These are phyloP conservation scores for Zaprionus obscuricornis DNA, from an alignment of 2,888 invertebrate species.

Conservation along the genomic window DNA sequence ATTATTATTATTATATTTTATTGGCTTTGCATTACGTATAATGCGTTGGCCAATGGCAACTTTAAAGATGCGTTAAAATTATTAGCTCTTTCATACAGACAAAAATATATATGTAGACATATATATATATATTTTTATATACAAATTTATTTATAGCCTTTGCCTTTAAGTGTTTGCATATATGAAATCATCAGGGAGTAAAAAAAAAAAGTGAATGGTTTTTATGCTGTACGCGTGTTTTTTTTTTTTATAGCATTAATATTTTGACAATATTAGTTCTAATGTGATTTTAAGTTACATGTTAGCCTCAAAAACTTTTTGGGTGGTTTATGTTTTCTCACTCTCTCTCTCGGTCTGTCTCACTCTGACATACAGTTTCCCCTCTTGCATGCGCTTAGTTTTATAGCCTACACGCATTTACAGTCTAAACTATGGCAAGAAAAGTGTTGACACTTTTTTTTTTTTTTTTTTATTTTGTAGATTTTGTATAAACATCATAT, in stretches of 20 bases:
- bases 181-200: slow-evolving; percentile 48
- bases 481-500: slow-evolving; percentile 38
- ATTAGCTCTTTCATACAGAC: slow-evolving; percentile 43
- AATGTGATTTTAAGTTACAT: no score
- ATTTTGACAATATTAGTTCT: slow-evolving; percentile 14
- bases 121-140: slow-evolving; percentile 17
- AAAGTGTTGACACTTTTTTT: slow-evolving; percentile 72
- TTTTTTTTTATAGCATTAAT: slow-evolving; percentile 52
- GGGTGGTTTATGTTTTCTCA: slow-evolving; percentile 62
- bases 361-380: no score
- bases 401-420: slow-evolving; percentile 60
- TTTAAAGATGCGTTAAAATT: slow-evolving; percentile 65
- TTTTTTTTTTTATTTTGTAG: background rate
- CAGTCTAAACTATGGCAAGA: slow-evolving; percentile 36
- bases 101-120: slow-evolving; percentile 15
- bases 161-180: slow-evolving; percentile 44
- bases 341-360: background rate
- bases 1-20: slow-evolving; percentile 15
- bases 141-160: slow-evolving; percentile 55
- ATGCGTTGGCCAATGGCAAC: slow-evolving; percentile 46
- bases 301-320: slow-evolving; percentile 51
- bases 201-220: slow-evolving; percentile 72
- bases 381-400: slow-evolving; percentile 15
- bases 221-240: slow-evolving; percentile 60
- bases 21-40: slow-evolving; percentile 38